Evolutionary conservation across 2,888 invertebrate genomes (phyloP), one percentile per base, ranked within the genome.

Genomic region (Chymomyza fuscimana): DNA sequence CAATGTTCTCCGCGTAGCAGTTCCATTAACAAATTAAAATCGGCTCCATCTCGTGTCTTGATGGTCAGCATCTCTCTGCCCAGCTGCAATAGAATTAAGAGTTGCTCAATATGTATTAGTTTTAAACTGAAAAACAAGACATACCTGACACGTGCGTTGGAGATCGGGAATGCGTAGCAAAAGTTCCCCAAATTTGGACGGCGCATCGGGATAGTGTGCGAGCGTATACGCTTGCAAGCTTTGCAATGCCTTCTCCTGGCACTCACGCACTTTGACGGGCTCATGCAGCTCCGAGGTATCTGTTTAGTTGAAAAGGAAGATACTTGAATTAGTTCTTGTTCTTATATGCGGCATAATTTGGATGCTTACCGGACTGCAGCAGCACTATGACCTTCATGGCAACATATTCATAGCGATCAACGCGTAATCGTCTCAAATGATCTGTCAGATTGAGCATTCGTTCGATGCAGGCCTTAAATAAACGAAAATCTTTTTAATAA

Each of bases 1-100:
- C 92, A 97, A 93, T 97, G 97, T 93, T 98, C 97, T 88, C 98
- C 98, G 89, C 98, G 94, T 77, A 99, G 93, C 72, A 99, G 94
- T 93, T 99, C 99, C 96, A 98, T 97, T 80, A 99, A 94, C 86
- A 99, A 94, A 92, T 98, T 98, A 93, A 98, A 98, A 74, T 96
- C 96, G 89, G 97, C 97, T 73, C 97, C 97, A 81, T 98, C 97
- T 92, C 97, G 96, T 81, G 95, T 95, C 92, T 96, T 96, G 87
- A 95, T 95, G 15, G 95, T 95, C 83, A 98, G 93, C 95, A 98
- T 96, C 92, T 98, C 98, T 92, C 98, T 98, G 85, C 97, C 97
- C 80, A 97, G 96, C 96, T 96, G 92, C 93, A 91, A 3, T 22
- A 22, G 50, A 54, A 6, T 12, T n/a, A 32, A 61, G 6, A 46